phyloP scores from a whole-genome alignment of 2,888 invertebrate genomes.

The Leucophenga montana region DNA sequence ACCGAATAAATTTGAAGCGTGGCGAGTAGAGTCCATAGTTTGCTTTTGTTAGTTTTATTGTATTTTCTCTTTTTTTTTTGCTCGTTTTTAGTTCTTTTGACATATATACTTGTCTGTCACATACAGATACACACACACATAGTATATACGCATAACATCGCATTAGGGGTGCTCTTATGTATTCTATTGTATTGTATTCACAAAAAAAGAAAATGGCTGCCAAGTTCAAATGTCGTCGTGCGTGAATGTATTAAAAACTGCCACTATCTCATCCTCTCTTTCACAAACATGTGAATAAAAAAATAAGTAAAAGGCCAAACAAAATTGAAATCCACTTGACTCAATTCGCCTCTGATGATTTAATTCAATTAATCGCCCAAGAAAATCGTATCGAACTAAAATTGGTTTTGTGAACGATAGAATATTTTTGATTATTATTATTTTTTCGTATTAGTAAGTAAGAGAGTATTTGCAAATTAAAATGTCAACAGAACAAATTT shows the following conservation, averaged over 20 bases:
- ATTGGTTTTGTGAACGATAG: slow-evolving; percentile 47
- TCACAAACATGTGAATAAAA: not conserved
- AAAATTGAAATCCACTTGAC: slow-evolving; percentile 62
- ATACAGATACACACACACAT: slow-evolving; percentile 30
- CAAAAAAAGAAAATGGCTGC: slow-evolving; percentile 60
- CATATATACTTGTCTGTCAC: slow-evolving; percentile 27
- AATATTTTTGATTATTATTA: slow-evolving; percentile 13
- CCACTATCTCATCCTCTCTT: not conserved
- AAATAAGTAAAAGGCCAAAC: slow-evolving; percentile 30
- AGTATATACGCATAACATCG: no score
- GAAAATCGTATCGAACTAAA: slow-evolving; percentile 45
- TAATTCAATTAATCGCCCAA: slow-evolving; percentile 60
- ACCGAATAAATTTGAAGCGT: slow-evolving; percentile 27
- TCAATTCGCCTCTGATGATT: slow-evolving; percentile 50
- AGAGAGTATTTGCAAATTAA: slow-evolving; percentile 66
- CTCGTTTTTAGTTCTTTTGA: slow-evolving; percentile 6
- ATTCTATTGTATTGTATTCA: slow-evolving; percentile 12
- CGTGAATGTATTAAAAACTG: slow-evolving; percentile 32
- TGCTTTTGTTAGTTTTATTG: slow-evolving; percentile 45
- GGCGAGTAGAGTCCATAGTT: slow-evolving; percentile 49
- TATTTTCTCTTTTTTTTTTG: slow-evolving; percentile 8
- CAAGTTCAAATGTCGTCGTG: slow-evolving; percentile 50
- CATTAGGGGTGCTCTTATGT: slow-evolving; percentile 52
- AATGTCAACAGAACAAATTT: slow-evolving; percentile 70
- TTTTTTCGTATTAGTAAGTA: slow-evolving; percentile 28